Evolutionary conservation across 2,797 vertebrate genomes (phyloP).

Genomic region (Silurus aristotelis): DNA sequence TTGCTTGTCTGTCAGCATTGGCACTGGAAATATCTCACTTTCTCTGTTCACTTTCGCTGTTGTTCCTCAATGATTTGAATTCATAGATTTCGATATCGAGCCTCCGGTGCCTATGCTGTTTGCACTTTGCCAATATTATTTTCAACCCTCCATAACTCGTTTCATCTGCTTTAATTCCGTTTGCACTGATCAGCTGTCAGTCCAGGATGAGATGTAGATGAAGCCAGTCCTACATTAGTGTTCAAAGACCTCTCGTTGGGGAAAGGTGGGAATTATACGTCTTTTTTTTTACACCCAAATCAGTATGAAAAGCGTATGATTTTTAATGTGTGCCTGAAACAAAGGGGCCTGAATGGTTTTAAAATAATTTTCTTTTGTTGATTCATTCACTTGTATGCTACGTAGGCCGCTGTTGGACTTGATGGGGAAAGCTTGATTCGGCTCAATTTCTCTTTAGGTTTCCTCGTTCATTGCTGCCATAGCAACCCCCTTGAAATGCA

Average conservation of each 20-base stretch:
- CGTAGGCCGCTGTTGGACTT: neutral
- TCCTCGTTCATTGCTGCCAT: neutral
- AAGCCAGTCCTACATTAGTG: neutral
- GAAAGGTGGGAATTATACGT: neutral
- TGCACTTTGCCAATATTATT: slow-evolving; percentile 3
- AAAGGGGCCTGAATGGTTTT: slow-evolving; percentile 4
- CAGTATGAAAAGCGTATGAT: slow-evolving; percentile 19
- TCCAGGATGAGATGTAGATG: neutral
- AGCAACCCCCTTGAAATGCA: neutral
- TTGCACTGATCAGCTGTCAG: slow-evolving; percentile 25
- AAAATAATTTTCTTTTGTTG: neutral
- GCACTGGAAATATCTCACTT: neutral
- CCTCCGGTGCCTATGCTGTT: neutral
- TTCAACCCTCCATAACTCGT: slow-evolving; percentile 19
- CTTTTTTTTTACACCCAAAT: neutral
- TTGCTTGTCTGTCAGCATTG: neutral
- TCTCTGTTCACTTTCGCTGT: neutral
- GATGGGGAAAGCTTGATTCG: neutral
- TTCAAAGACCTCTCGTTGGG: neutral
- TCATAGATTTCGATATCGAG: neutral
- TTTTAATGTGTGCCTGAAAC: slow-evolving; percentile 15
- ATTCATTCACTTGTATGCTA: neutral
- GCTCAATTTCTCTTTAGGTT: neutral
- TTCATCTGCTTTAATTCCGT: slow-evolving; percentile 4
- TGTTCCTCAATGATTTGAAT: slow-evolving; percentile 2